These are phyloP conservation scores for Coecobrya sp. DNA, from an alignment of 2,888 invertebrate genomes.

Conservation along the genomic window DNA sequence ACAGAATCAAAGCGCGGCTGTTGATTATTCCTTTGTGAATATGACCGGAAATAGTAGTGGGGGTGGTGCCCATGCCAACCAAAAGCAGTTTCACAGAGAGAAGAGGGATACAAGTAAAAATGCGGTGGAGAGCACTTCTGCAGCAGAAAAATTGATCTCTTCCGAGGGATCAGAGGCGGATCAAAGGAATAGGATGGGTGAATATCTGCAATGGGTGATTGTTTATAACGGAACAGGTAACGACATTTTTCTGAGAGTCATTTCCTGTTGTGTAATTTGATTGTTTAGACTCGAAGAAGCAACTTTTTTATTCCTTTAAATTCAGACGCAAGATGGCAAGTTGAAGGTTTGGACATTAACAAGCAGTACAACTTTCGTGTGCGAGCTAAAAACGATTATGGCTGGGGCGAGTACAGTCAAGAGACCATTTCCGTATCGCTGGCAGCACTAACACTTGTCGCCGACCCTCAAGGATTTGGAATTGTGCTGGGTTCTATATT, in stretches of 20 bases:
- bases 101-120: conserved; percentile 81
- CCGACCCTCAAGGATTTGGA: conserved; percentile 89
- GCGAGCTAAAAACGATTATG: conserved; percentile 93
- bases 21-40: conserved; percentile 38
- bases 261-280: too few relatives aligned
- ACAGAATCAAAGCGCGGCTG: conserved; percentile 49
- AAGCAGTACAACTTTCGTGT: conserved; percentile 92
- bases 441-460: conserved; percentile 88
- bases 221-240: conserved; percentile 94
- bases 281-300: not conserved
- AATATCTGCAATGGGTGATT: conserved; percentile 89
- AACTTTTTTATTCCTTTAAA: conserved; percentile 69
- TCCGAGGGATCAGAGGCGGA: conserved; percentile 50
- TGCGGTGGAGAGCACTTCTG: conserved; percentile 23
- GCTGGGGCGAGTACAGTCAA: conserved; percentile 94
- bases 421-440: conserved; percentile 90
- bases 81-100: conserved; percentile 87
- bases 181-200: not conserved
- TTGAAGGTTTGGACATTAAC: conserved; percentile 90
- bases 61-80: not conserved
- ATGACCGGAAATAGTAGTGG: not conserved
- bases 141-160: conserved; percentile 80
- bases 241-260: too few relatives aligned
- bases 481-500: conserved; percentile 90
- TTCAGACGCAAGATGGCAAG: conserved; percentile 93